Base-by-base conservation (phyloP, 2,888 invertebrate genomes). In the Psylliodes chrysocephalus region DNA sequence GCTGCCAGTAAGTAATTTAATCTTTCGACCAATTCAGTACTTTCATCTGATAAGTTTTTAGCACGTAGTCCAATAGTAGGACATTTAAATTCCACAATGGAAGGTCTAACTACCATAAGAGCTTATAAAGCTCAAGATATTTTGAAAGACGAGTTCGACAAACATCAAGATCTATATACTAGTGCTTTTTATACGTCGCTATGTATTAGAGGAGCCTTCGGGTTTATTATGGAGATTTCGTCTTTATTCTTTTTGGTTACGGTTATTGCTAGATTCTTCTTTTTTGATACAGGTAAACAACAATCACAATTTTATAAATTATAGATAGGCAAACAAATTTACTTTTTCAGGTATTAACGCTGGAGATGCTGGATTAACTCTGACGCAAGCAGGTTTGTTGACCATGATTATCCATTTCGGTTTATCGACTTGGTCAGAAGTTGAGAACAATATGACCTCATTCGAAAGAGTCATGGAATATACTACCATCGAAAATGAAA, bases 391-490 rank as follows among this genome's bases (percentile, higher is more conserved):
- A 2, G 77, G 83, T 17, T 71, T 76, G 1, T 85, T 93, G 64
- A 91, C 91, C 0, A 90, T 91, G n/a, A 81, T 83, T 79, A 70
- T 88, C 71, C 86, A 87, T 75, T 87, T 85, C 85, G 86, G 84
- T 1, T 83, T 88, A 42, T 85, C 95, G 5, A 95, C 96, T 80
- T 94, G 94, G 73, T 93, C 96, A 0, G 96, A 96, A 79, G 81
- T 81, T 3, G 82, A 82, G 79, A 94, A 93, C 76, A 90, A 89
- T 71, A 93, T 94, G 93, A 94, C 93, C 1, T 91, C 93, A 4
- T 95, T 96, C 0, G 97, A 98, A 82, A 88, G 96, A 81, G 87
- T 91, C 0, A 60, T 80, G 44, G 82, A 82, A 71, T 82, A 82
- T 59, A 78, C 85, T 0, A 80, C 84, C 15, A 75, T 89, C 3